Conservation (phyloP, 2,888 invertebrate genomes). For the Agrypnus murinus region DNA sequence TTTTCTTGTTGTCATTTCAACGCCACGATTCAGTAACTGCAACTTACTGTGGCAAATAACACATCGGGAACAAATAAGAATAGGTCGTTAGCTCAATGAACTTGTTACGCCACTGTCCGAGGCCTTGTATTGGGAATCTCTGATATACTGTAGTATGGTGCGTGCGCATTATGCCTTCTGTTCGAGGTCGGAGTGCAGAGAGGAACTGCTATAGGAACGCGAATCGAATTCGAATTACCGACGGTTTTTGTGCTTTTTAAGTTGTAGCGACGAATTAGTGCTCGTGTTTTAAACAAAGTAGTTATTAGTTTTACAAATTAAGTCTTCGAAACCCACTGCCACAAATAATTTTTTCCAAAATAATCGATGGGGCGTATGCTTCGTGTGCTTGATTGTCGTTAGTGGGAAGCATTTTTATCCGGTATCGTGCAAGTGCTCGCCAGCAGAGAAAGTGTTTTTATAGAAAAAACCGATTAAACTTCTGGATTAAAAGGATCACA, state of each 20-base stretch:
- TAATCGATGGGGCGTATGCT: slow-evolving; percentile 68
- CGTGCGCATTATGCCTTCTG: slow-evolving; percentile 53
- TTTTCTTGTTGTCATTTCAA: too few relatives aligned
- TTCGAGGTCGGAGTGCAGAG: slow-evolving; percentile 58
- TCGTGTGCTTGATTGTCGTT: slow-evolving; percentile 58
- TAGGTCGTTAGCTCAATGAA: too few relatives aligned
- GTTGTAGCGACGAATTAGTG: slow-evolving; percentile 43
- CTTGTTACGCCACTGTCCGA: neutral
- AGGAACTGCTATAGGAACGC: slow-evolving; percentile 65
- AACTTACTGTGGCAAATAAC: too few relatives aligned
- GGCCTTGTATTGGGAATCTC: slow-evolving; percentile 30
- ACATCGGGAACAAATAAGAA: too few relatives aligned
- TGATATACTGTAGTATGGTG: neutral
- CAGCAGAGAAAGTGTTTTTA: slow-evolving; percentile 50
- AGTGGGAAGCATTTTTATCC: slow-evolving; percentile 53
- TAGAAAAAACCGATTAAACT: slow-evolving; percentile 1
- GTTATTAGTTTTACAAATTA: slow-evolving; percentile 17
- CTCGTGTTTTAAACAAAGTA: slow-evolving; percentile 33
- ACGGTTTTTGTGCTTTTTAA: slow-evolving; percentile 50
- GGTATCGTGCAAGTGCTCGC: slow-evolving; percentile 54
- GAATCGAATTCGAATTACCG: slow-evolving; percentile 60
- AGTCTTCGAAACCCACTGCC: slow-evolving; percentile 23
- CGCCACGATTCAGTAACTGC: too few relatives aligned
- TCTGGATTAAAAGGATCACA: slow-evolving; percentile 15
- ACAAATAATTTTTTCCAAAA: slow-evolving; percentile 45